Conservation (phyloP, 1,140 invertebrate genomes). For the Hormaphis cornu region DNA sequence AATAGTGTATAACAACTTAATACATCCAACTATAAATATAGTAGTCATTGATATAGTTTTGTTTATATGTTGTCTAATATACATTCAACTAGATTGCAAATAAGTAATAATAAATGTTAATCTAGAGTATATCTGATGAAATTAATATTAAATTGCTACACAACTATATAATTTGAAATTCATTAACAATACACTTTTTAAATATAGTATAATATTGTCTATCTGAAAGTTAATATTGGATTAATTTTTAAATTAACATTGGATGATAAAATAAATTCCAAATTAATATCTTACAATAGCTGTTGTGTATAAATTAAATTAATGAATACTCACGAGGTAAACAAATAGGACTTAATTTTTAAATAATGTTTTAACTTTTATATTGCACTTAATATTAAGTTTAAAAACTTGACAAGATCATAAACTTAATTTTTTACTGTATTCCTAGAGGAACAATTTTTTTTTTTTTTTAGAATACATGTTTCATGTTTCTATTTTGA, state of each 20-base stretch:
- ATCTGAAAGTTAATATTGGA: background rate
- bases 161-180: background rate
- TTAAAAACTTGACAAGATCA: slow-evolving; percentile 17
- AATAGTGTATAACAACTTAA: background rate
- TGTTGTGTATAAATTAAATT: background rate
- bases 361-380: slow-evolving; percentile 2
- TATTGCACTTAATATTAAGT: slow-evolving; percentile 30
- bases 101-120: too few relatives aligned
- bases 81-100: too few relatives aligned
- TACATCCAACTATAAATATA: slow-evolving; percentile 1
- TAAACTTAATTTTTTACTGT: background rate
- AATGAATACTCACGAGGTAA: slow-evolving; percentile 17
- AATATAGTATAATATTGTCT: background rate
- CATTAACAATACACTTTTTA: slow-evolving; percentile 11
- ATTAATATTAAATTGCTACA: background rate
- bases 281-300: too few relatives aligned
- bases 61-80: background rate
- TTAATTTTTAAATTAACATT: background rate
- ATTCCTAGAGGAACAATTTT: slow-evolving; percentile 22
- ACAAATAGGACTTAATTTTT: slow-evolving; percentile 16
- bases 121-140: background rate
- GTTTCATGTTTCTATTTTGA: background rate
- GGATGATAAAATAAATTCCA: too few relatives aligned
- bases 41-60: background rate
- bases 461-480: slow-evolving; percentile 8